A percentile compares a stretch with the other conserved stretches of the same genome.
These are phyloP conservation scores for Himalopsyche phryganea DNA, from an alignment of 1,140 invertebrate species.

Conservation along the genomic window DNA sequence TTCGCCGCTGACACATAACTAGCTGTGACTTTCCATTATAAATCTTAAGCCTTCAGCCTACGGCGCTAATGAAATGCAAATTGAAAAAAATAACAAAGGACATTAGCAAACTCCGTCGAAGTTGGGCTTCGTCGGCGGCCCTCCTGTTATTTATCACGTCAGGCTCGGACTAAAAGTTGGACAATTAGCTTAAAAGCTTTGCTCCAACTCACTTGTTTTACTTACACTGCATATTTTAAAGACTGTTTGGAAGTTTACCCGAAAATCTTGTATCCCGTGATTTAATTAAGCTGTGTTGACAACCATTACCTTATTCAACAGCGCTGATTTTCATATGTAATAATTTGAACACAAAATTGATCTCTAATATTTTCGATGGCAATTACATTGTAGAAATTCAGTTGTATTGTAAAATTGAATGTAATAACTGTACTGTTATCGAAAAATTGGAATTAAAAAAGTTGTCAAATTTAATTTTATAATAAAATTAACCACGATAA, in stretches of 20 bases:
- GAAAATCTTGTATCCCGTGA: too few relatives aligned
- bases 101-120: constrained; percentile 6
- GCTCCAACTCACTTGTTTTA: neutral
- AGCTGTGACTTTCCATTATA: constrained; percentile 15
- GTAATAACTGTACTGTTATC: too few relatives aligned
- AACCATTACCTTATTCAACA: too few relatives aligned
- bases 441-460: too few relatives aligned
- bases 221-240: constrained; percentile 15
- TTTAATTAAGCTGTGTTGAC: too few relatives aligned
- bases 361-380: too few relatives aligned
- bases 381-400: too few relatives aligned
- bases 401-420: too few relatives aligned
- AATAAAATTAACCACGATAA: too few relatives aligned
- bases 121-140: neutral
- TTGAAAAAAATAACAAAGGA: constrained; percentile 22
- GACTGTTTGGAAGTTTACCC: neutral
- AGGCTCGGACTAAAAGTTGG: constrained; percentile 20
- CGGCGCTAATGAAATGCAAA: constrained; percentile 26
- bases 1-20: constrained; percentile 4
- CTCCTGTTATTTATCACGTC: constrained; percentile 27
- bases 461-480: too few relatives aligned
- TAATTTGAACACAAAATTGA: too few relatives aligned
- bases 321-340: too few relatives aligned
- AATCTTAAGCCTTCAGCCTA: constrained; percentile 11
- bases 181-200: constrained; percentile 33